phyloP scores from a whole-genome alignment of 2,888 invertebrate genomes.

The Hypomecis punctinalis region DNA sequence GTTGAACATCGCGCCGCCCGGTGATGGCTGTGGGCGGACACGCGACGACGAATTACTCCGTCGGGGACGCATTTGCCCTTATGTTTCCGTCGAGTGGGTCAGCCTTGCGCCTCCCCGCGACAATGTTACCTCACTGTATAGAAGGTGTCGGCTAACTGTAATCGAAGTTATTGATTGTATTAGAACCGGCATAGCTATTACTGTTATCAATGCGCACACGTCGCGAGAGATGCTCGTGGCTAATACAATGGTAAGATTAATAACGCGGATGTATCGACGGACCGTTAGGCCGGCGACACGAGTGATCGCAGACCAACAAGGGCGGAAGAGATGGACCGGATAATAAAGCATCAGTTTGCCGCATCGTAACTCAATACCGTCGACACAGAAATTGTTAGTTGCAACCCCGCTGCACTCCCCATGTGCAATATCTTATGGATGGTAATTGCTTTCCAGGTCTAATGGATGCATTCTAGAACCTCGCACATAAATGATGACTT shows the following conservation, averaged over 20 bases:
- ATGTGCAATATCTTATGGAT: conserved; percentile 64
- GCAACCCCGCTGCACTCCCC: conserved; percentile 63
- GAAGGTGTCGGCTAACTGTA: conserved; percentile 69
- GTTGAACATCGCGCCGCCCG: conserved; percentile 72
- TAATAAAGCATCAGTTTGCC: conserved; percentile 79
- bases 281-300: conserved; percentile 78
- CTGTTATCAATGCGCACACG: conserved; percentile 78
- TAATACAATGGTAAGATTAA: conserved; percentile 83
- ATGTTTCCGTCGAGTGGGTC: conserved; percentile 22
- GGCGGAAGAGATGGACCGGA: conserved; percentile 82
- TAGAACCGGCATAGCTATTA: conserved; percentile 71
- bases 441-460: conserved; percentile 69
- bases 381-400: conserved; percentile 80
- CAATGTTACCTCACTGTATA: conserved; percentile 53
- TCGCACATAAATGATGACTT: conserved; percentile 28
- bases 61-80: conserved; percentile 48
- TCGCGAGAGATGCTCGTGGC: conserved; percentile 74
- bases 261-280: conserved; percentile 74
- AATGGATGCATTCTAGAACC: conserved; percentile 70
- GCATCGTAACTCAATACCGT: conserved; percentile 78
- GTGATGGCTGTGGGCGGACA: conserved; percentile 71
- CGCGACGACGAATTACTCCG: conserved; percentile 63
- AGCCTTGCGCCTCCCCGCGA: conserved; percentile 9
- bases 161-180: conserved; percentile 76
- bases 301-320: conserved; percentile 78